Conservation (phyloP, 2,888 invertebrate genomes). For the Hyposoter dolosus region DNA sequence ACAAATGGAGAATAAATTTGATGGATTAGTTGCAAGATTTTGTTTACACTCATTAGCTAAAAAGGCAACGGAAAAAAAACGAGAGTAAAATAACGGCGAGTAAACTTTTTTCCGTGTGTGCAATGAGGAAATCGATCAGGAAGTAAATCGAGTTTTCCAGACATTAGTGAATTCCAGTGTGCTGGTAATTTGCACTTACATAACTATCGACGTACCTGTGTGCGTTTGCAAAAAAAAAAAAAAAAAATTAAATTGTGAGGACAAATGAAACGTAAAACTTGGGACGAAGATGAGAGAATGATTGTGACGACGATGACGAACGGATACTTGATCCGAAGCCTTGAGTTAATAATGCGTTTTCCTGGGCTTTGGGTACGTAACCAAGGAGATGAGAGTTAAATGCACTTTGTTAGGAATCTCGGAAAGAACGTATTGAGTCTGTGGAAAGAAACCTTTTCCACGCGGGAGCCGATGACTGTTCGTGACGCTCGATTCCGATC, state of each 20-base stretch:
- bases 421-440: constrained; percentile 2
- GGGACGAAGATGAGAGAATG: constrained; percentile 32
- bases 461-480: constrained; percentile 22
- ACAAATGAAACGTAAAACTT: constrained; percentile 43
- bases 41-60: constrained; percentile 34
- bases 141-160: background rate
- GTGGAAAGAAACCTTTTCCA: constrained; percentile 29
- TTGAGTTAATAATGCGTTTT: constrained; percentile 57
- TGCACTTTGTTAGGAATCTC: constrained; percentile 40
- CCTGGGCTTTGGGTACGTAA: constrained; percentile 33
- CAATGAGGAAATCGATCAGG: constrained; percentile 3
- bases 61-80: background rate
- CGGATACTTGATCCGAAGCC: constrained; percentile 50
- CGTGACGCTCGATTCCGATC: background rate
- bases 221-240: background rate
- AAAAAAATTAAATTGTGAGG: background rate
- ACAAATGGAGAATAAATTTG: constrained; percentile 7
- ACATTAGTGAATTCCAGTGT: background rate
- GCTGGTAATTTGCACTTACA: background rate
- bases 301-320: constrained; percentile 41
- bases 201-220: background rate
- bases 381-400: constrained; percentile 55
- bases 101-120: background rate
- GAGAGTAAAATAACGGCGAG: background rate
- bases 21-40: constrained; percentile 13